Evolutionary conservation across 2,113 vertebrate genomes (phyloP).

Genomic region (Seriola quinqueradiata): DNA sequence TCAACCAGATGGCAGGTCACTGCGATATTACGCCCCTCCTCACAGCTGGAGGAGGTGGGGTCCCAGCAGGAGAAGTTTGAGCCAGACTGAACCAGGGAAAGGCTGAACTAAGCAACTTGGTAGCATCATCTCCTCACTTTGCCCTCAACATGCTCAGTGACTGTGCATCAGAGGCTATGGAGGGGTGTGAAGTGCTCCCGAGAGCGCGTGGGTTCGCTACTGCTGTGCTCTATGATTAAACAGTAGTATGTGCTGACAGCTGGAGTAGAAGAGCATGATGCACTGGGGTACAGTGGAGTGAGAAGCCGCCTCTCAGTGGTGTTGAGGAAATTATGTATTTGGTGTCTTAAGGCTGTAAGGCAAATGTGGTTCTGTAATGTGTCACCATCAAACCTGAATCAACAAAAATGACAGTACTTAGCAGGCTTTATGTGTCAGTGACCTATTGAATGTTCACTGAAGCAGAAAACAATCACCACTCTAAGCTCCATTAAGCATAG

Average conservation of each 20-base stretch:
- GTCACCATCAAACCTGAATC: neutral
- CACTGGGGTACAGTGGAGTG: constrained; percentile 31
- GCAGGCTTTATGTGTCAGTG: neutral
- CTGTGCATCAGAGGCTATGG: constrained; percentile 9
- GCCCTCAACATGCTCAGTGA: constrained; percentile 19
- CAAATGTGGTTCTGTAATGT: neutral
- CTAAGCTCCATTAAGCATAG: neutral
- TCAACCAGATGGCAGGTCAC: constrained; percentile 71
- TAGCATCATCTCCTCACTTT: constrained; percentile 29
- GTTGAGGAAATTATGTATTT: constrained; percentile 18
- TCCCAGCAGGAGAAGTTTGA: constrained; percentile 21
- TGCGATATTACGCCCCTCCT: constrained; percentile 27
- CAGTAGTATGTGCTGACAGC: constrained; percentile 80
- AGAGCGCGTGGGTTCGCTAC: constrained; percentile 52
- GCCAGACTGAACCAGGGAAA: neutral
- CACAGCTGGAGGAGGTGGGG: constrained; percentile 17
- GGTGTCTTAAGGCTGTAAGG: neutral
- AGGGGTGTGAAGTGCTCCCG: constrained; percentile 61
- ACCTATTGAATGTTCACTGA: neutral
- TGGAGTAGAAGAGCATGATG: constrained; percentile 61
- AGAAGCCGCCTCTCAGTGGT: constrained; percentile 36
- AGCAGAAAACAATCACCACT: neutral
- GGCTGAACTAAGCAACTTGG: neutral
- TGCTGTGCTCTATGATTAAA: constrained; percentile 69
- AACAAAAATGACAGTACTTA: neutral